phyloP scores from a whole-genome alignment of 2,888 invertebrate species.

The Drosophila hamatofila region DNA sequence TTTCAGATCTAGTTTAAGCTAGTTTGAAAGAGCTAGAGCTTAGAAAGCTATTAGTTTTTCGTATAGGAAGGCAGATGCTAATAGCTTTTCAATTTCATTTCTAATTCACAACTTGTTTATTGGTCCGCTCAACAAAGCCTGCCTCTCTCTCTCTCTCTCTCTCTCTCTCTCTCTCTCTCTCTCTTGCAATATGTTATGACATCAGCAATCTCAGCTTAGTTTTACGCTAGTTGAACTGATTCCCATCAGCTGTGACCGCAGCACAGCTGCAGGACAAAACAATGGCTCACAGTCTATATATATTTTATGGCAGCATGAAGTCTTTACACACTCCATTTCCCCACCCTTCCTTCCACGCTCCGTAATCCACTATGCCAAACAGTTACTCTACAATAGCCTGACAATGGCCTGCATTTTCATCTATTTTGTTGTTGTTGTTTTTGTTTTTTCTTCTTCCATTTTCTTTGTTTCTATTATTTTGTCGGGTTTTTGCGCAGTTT shows the following conservation, averaged over 20 bases:
- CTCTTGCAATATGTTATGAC: slow-evolving; percentile 1
- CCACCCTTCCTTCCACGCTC: slow-evolving; percentile 34
- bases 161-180: slow-evolving; percentile 4
- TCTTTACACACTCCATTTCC: background rate
- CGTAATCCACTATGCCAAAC: slow-evolving; percentile 7
- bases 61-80: too few species aligned
- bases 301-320: slow-evolving; percentile 43
- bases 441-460: too few species aligned
- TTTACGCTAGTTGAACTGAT: slow-evolving; percentile 50
- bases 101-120: background rate
- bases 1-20: too few species aligned
- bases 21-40: too few species aligned
- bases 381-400: slow-evolving; percentile 35
- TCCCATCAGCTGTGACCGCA: slow-evolving; percentile 62
- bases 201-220: slow-evolving; percentile 1
- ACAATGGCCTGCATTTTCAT: slow-evolving; percentile 17
- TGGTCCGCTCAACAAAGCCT: too few species aligned
- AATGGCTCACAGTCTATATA: slow-evolving; percentile 64
- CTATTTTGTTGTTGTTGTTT: background rate
- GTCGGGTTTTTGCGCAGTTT: slow-evolving; percentile 52
- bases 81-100: background rate
- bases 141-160: slow-evolving; percentile 1
- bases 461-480: slow-evolving; percentile 10
- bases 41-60: too few species aligned
- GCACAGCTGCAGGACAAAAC: slow-evolving; percentile 30